Conservation (phyloP, 2,113 vertebrate species). For the Cololabis saira region DNA sequence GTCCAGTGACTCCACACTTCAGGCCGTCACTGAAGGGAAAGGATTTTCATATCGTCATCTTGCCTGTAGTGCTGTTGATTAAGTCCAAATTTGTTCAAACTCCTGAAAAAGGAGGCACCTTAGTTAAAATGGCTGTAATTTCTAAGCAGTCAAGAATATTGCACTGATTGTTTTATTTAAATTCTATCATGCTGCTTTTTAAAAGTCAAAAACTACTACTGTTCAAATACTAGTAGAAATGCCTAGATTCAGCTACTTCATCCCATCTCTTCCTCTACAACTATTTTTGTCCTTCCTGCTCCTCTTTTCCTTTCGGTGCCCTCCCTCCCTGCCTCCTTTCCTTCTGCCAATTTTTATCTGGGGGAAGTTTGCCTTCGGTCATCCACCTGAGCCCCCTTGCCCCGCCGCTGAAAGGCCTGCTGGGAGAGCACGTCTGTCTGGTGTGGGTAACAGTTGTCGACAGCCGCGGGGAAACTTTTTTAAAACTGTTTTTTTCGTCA, state of each 20-base stretch:
- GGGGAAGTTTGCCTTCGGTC: slow-evolving; percentile 62
- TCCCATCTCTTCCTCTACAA: slow-evolving; percentile 17
- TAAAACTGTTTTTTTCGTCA: slow-evolving; percentile 62
- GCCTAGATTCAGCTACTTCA: slow-evolving; percentile 2
- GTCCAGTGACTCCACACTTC: too few relatives aligned
- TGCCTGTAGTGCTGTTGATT: too few relatives aligned
- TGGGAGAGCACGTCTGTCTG: slow-evolving; percentile 26
- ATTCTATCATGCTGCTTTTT: too few relatives aligned
- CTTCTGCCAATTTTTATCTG: slow-evolving; percentile 25
- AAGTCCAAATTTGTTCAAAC: too few relatives aligned
- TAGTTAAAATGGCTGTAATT: too few relatives aligned
- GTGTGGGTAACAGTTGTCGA: slow-evolving; percentile 44
- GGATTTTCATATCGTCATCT: too few relatives aligned
- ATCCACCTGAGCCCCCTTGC: slow-evolving; percentile 76
- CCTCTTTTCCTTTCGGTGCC: slow-evolving; percentile 20
- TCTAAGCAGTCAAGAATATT: too few relatives aligned
- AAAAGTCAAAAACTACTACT: too few relatives aligned
- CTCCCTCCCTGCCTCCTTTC: background rate
- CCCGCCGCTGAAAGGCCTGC: slow-evolving; percentile 59
- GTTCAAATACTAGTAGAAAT: too few relatives aligned
- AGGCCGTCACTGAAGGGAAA: too few relatives aligned
- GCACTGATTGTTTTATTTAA: too few relatives aligned
- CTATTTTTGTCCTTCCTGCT: slow-evolving; percentile 21
- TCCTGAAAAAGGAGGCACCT: too few relatives aligned
- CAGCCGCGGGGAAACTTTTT: slow-evolving; percentile 35